Conservation (phyloP, 2,113 vertebrate genomes). For the Ranitomeya imitator region DNA sequence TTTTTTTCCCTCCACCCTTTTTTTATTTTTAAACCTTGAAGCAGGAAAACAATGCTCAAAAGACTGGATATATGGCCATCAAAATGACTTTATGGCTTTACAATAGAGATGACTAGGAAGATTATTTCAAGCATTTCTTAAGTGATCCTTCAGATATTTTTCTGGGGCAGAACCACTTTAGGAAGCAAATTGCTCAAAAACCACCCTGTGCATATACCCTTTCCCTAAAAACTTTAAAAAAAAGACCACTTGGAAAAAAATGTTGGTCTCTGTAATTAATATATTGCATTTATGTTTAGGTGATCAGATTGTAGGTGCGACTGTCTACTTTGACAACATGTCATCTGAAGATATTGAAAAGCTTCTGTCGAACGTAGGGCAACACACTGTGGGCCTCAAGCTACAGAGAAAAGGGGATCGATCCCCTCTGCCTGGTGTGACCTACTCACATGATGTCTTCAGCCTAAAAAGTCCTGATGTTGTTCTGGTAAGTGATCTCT, state of each 20-base stretch:
- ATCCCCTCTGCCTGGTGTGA: conserved; percentile 75
- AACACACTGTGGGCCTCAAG: conserved; percentile 89
- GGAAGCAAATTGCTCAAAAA: too few species aligned
- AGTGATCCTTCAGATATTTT: too few species aligned
- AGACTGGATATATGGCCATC: too few species aligned
- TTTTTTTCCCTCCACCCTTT: too few species aligned
- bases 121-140: too few species aligned
- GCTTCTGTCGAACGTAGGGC: conserved; percentile 84
- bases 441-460: conserved; percentile 63
- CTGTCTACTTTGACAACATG: conserved; percentile 94
- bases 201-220: too few species aligned
- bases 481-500: conserved; percentile 77
- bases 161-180: too few species aligned
- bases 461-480: conserved; percentile 80
- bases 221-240: neutral
- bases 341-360: conserved; percentile 86
- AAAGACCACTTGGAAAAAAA: too few species aligned
- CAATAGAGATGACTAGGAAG: too few species aligned
- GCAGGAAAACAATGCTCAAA: too few species aligned
- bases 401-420: conserved; percentile 86
- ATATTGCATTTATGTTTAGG: conserved; percentile 67
- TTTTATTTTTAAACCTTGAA: too few species aligned
- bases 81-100: too few species aligned
- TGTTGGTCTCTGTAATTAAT: neutral
- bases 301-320: conserved; percentile 93